Evolutionary conservation across 1,140 invertebrate genomes (phyloP), one percentile per base, ranked within the genome.

Genomic region (Drosophila nannoptera): DNA sequence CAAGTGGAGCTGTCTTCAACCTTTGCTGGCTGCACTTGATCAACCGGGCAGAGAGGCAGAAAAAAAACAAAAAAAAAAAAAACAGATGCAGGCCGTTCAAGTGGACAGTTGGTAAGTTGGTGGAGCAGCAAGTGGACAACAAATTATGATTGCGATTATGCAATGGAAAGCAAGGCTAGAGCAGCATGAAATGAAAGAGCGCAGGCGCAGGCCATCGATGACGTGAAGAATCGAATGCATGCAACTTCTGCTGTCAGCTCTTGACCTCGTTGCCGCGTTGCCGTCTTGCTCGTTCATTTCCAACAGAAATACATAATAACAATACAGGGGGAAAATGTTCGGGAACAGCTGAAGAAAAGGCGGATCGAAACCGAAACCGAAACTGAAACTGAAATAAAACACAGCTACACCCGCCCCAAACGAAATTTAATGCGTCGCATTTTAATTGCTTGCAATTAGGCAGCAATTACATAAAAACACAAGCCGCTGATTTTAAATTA

Each of bases 391-490:
- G 14, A 12, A 29, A 52, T 48, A 55, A 65, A 56, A 9, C 43
- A 52, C 63, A 59, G 67, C 65, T 81, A 45, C 71, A 29, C 43
- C 62, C 76, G 64, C 60, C 62, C 32, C 42, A 48, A 78, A 73
- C 49, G 38, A 65, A 69, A 56, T 60, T 73, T 60, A 55, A 74
- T 46, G 75, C 60, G 72, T 68, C 74, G 61, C 81, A 86, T 80
- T 84, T 86, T 84, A 84, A 84, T 84, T 86, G 74, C 81, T 61
- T 48, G 72, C 66, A 82, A 78, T 83, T 78, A 82, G 69, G 61
- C 60, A 72, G 80, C 73, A 83, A 83, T 83, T 83, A 83, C 76
- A 84, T 78, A 83, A 84, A 82, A 75, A 83, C 48, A 61, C 77
- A 75, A 78, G 64, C 69, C 61, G 60, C 68, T 82, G 77, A 82